A percentile compares a stretch with the other conserved stretches of the same genome.
Conservation (phyloP, 2,888 invertebrate species). For the Tenodera sinensis region DNA sequence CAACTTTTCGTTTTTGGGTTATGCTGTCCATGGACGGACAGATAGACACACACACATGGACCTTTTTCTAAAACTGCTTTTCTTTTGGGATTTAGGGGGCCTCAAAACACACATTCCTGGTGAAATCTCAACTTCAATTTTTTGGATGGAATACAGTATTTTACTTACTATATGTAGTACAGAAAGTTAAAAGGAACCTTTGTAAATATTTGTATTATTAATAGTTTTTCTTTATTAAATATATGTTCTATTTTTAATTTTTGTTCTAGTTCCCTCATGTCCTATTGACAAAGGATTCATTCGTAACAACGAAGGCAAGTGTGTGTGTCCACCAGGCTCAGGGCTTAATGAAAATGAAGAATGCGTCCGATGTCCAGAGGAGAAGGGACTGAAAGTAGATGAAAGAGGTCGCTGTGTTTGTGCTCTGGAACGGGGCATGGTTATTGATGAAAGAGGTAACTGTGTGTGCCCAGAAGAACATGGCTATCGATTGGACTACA, state of each 20-base stretch:
- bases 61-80: too few relatives aligned
- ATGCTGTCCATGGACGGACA: too few relatives aligned
- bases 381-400: conserved; percentile 71
- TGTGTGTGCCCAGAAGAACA: conserved; percentile 71
- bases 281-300: conserved; percentile 66
- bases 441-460: conserved; percentile 69
- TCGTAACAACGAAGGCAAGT: conserved; percentile 60
- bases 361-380: conserved; percentile 68
- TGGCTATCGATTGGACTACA: conserved; percentile 59
- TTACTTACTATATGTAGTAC: too few relatives aligned
- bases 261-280: conserved; percentile 55
- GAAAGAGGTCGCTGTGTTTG: conserved; percentile 78
- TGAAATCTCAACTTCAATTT: too few relatives aligned
- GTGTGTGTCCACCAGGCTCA: conserved; percentile 72
- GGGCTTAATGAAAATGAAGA: conserved; percentile 73
- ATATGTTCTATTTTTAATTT: background rate
- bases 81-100: too few relatives aligned
- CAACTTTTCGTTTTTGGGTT: too few relatives aligned
- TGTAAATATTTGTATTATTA: background rate
- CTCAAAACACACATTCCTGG: too few relatives aligned
- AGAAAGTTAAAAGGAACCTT: background rate
- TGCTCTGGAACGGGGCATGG: conserved; percentile 72
- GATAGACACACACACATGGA: too few relatives aligned
- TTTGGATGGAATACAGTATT: too few relatives aligned
- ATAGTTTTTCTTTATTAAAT: background rate